Evolutionary conservation across 2,888 invertebrate genomes (phyloP), one percentile per base, ranked within the genome.

Genomic region (Drosophila kokeensis): DNA sequence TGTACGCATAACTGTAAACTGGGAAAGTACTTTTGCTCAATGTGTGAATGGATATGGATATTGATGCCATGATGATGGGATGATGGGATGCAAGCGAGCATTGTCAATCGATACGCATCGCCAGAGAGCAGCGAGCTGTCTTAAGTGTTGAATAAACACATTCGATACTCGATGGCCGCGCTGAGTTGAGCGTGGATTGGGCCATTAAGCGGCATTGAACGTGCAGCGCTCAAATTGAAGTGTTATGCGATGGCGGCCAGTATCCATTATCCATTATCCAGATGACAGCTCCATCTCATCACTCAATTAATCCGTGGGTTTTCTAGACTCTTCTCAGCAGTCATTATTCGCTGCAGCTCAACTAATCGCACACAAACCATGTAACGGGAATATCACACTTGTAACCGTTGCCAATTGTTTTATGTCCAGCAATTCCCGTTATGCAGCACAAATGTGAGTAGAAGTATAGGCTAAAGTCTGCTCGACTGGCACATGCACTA

Each of bases 341-440:
- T 68, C 78, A 71, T 80, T 76, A 76, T 71, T 81, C 66, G 54
- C 21, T 52, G 32, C 64, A 73, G 63, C 81, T 79, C 68, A 70
- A 73, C 81, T 81, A 73, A 79, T 81, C 81, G 81, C 42, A 59
- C 32, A 53, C 52, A 36, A 48, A 63, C 57, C 40, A 32, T 48
- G 57, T 24, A 40, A 24, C 40, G 24, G 24, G 34, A 18, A 48
- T 32, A 15, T 49, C 24, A 32, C 27, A 58, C 38, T 50, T 34
- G 27, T n/a, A 27, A 49, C 90, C 94, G 95, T 21, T 42, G 42
- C 6, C 42, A 42, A 42, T 11, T 42, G 94, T 97, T 0, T 93
- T 96, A 3, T 97, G 97, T 92, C 97, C 97, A 0, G 93, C 96
- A 5, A 94, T 97, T 95, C 96, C 96, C 10, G 95, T 97, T 63